phyloP scores from a whole-genome alignment of 2,797 vertebrate genomes.

The Enteromius thamalakanensis region DNA sequence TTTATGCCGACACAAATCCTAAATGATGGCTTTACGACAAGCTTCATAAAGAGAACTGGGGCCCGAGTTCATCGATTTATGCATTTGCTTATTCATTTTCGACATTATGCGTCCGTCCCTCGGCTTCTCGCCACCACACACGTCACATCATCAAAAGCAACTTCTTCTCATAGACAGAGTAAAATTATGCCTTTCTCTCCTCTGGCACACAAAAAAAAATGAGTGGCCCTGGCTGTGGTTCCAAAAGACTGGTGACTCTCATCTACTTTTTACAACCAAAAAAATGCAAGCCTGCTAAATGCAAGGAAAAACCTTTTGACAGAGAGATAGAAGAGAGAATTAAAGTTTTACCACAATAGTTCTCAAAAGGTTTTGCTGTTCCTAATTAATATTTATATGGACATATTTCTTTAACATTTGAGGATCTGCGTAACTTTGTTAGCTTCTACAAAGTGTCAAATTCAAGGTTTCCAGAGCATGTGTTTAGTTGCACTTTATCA shows the following conservation, averaged over 20 bases:
- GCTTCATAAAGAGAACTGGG: slow-evolving; percentile 48
- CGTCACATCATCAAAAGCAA: slow-evolving; percentile 5
- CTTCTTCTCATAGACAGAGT: neutral
- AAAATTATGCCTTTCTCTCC: slow-evolving; percentile 10
- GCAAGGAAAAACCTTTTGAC: slow-evolving; percentile 15
- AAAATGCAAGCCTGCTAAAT: slow-evolving; percentile 3
- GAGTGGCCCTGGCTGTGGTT: neutral
- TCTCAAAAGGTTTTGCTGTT: neutral
- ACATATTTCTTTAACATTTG: neutral
- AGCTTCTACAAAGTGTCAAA: neutral
- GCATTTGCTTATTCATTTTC: slow-evolving; percentile 58
- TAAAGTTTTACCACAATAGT: neutral
- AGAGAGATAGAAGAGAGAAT: neutral
- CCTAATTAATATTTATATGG: neutral
- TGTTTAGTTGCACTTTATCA: too few relatives aligned
- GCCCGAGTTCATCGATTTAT: slow-evolving; percentile 52
- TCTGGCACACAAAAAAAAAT: slow-evolving; percentile 33
- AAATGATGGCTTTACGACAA: slow-evolving; percentile 55
- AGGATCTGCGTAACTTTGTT: neutral
- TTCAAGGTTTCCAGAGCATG: too few relatives aligned
- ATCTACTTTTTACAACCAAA: slow-evolving; percentile 10
- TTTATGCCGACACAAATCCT: slow-evolving; percentile 58
- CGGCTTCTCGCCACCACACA: neutral
- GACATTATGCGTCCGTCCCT: slow-evolving; percentile 35
- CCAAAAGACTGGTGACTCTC: slow-evolving; percentile 1